phyloP scores from a whole-genome alignment of 2,888 invertebrate genomes.

The Masnerella sp. region DNA sequence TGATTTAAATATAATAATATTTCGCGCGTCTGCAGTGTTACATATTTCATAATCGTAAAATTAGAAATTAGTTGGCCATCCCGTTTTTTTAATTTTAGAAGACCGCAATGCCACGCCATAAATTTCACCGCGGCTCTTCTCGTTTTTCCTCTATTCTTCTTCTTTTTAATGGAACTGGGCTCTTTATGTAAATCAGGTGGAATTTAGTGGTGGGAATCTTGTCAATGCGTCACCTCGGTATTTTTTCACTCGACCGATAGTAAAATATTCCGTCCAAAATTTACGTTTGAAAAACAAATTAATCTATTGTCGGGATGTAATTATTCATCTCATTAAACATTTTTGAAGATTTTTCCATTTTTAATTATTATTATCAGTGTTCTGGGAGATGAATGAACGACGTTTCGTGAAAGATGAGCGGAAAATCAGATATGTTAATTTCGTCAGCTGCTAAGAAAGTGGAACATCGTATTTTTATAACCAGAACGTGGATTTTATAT shows the following conservation, averaged over 20 bases:
- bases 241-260: too few relatives aligned
- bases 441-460: constrained; percentile 35
- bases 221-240: not conserved
- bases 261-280: not conserved
- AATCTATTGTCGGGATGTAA: too few relatives aligned
- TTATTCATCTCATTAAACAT: constrained; percentile 8
- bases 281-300: not conserved
- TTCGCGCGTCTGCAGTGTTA: not conserved
- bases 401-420: constrained; percentile 9
- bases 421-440: constrained; percentile 39
- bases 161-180: not conserved
- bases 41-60: constrained; percentile 30
- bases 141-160: not conserved
- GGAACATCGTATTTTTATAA: constrained; percentile 46
- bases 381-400: too few relatives aligned
- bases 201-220: constrained; percentile 3
- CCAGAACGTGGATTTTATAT: constrained; percentile 22
- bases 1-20: not conserved
- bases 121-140: constrained; percentile 10
- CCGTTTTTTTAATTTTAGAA: constrained; percentile 39
- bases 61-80: constrained; percentile 32
- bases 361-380: not conserved
- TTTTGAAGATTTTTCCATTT: too few relatives aligned
- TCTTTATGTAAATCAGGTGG: constrained; percentile 17
- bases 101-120: constrained; percentile 28